Percentiles rank a stretch among this genome's conserved stretches.
Conservation (phyloP, 35 echinoderm and acorn worm genomes). For the Apostichopus japonicus region DNA sequence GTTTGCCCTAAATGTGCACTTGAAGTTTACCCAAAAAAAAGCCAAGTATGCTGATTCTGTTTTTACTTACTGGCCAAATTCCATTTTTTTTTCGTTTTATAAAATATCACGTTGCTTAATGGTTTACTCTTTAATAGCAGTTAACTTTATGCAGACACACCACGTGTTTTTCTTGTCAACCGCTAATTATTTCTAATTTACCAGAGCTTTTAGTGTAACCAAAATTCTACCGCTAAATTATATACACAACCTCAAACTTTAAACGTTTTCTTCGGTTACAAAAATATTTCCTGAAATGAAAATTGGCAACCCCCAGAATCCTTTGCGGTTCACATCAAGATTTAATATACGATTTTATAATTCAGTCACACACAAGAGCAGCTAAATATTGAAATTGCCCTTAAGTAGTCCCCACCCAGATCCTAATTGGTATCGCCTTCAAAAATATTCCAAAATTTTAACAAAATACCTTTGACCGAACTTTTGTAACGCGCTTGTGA, state of each 20-base stretch:
- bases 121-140: neutral
- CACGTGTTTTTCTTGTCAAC: neutral
- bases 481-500: neutral
- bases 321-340: constrained; percentile 23
- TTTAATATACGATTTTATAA: constrained; percentile 7
- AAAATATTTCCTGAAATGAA: constrained; percentile 5
- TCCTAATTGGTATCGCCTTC: constrained; percentile 53
- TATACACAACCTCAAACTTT: neutral
- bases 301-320: constrained; percentile 40
- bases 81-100: neutral
- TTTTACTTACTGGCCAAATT: neutral
- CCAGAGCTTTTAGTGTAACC: constrained; percentile 11
- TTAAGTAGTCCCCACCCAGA: constrained; percentile 47
- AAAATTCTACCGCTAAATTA: neutral
- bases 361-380: neutral
- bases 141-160: neutral
- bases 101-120: neutral
- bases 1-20: neutral
- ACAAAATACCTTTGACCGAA: constrained; percentile 26
- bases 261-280: neutral
- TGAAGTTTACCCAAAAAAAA: too few relatives aligned
- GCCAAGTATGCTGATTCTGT: too few relatives aligned
- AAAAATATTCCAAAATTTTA: constrained; percentile 22
- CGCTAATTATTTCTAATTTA: neutral
- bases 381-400: constrained; percentile 14